Evolutionary conservation across 2,888 invertebrate species (phyloP), one percentile per base, ranked within the genome.

Genomic region (Chirona hameri): DNA sequence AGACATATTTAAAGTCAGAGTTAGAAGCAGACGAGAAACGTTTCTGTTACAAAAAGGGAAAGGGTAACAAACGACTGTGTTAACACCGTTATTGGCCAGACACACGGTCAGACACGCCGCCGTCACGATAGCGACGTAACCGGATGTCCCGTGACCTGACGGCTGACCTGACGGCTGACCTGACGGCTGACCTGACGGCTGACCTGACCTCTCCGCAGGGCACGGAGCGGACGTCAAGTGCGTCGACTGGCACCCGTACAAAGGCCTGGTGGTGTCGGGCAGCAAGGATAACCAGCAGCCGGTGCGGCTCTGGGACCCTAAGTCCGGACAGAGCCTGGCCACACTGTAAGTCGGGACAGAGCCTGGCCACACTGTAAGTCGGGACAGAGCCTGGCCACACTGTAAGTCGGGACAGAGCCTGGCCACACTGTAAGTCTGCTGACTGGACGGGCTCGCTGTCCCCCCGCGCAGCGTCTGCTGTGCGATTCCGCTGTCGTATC

Each of bases 281-380:
- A 99, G 98, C 88, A 98, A 99, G 90, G 99, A 99, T 88, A 98
- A 98, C 88, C 99, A 99, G 88, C 99, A 99, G 88, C 99, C 99
- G 5, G 96, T 99, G 69, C 99, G 99, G 89, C 90, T 99, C 81
- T 99, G 99, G 99, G 99, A 99, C 90, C 98, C 99, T 5, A 98
- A 81, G 60, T 52, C 52, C 10, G 80, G 80, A 12, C 48, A 48
- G 52, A 80, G 80, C 9, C 80, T 80, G 52, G 55, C 80, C 15
- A 80, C 80, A 24, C 55, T 80, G 80, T 80, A 18, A 80, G 80
- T 80, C 4, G n/a, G n/a, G n/a, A n/a, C n/a, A n/a, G n/a, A n/a
- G n/a, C n/a, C 80, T 80, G 52, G 55, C 80, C 15, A 80, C 80
- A 24, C 55, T 80, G 80, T 80, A 18, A 80, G 80, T 80, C 4